Evolutionary conservation across 1,140 invertebrate species (phyloP), one percentile per base, ranked within the genome.

Genomic region (Metaphire vulgaris): DNA sequence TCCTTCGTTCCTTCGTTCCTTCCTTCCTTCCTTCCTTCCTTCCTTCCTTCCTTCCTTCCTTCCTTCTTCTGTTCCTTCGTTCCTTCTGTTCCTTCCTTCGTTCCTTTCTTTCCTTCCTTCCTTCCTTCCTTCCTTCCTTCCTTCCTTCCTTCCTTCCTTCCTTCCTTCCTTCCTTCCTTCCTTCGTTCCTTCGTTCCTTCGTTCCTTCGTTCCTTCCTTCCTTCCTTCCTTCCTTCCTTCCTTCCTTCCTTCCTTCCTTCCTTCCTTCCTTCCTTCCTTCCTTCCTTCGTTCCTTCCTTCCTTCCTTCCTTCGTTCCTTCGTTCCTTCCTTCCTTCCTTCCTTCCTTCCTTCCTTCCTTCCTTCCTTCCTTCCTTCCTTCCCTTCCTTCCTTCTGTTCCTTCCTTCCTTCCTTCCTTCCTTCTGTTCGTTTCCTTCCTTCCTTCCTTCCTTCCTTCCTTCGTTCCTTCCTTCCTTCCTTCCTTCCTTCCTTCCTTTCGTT

Each of bases 141-240:
- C 21, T 21, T 56, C 41, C 21, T 6, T 56, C 41, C 21, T 21
- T 56, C 6, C 21, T 21, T 56, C 41, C 21, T 21, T 56, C 41
- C 21, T 6, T 56, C 41, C 21, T 21, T 56, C 41, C 21, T 21
- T 56, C 41, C 6, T 21, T 56, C 41, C 6, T 21, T 56, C 41
- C 21, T 21, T 56, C 41, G 6, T 6, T 56, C 41, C 41, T 56
- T 56, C 41, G 6, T 12, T 56, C 41, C 41, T 56, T 56, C 41
- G 6, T 56, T 21, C 41, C 41, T 56, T 56, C 41, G 6, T 56
- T 56, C 41, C 41, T 56, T 56, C 21, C 41, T 56, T 56, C 41
- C 41, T 56, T 56, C 41, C 41, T 56, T 56, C 41, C 41, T 56
- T 56, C 41, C 41, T 56, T 56, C 41, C 41, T 56, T 56, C 41